Conservation (phyloP, 2,113 vertebrate genomes). For the Hypanus sabinus region DNA sequence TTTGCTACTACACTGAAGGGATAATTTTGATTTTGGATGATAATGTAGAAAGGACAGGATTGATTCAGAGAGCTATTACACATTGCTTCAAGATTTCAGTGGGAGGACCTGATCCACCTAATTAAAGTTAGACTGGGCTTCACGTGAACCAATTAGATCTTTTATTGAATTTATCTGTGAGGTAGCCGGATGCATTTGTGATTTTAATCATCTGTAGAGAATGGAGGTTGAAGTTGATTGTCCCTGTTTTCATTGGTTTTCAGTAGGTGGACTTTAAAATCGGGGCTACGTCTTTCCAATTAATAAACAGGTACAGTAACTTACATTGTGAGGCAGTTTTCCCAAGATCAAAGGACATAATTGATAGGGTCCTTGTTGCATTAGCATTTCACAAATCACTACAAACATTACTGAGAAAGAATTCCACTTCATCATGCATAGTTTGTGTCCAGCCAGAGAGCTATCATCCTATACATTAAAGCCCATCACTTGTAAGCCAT, state of each 20-base stretch:
- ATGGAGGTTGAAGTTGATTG: neutral
- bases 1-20: neutral
- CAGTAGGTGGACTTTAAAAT: neutral
- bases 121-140: neutral
- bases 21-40: neutral
- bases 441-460: too few relatives aligned
- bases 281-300: neutral
- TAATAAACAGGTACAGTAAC: neutral
- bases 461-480: too few relatives aligned
- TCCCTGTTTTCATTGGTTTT: neutral
- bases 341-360: neutral
- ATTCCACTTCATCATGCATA: neutral
- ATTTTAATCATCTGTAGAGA: neutral
- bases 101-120: neutral
- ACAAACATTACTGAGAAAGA: neutral
- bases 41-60: neutral
- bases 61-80: neutral
- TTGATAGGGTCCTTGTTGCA: neutral
- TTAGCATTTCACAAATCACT: neutral
- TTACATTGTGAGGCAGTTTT: neutral
- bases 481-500: neutral
- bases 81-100: neutral
- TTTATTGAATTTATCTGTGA: neutral
- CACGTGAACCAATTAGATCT: neutral
- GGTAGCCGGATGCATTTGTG: neutral